Conservation (phyloP, 2,797 vertebrate genomes). For the Rhynchonycteris naso region DNA sequence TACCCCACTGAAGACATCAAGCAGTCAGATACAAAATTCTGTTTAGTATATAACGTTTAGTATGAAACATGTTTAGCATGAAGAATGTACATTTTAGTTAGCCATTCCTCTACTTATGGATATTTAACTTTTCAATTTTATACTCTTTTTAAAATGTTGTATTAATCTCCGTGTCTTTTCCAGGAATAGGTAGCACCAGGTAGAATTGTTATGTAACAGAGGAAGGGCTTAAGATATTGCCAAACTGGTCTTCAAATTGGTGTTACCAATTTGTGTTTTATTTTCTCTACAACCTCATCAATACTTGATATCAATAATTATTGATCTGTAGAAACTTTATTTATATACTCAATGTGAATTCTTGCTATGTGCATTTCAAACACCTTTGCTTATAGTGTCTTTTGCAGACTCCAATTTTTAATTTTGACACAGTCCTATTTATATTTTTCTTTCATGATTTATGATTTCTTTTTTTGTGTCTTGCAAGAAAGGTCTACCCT, state of each 20-base stretch:
- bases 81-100: background rate
- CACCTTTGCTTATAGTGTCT: background rate
- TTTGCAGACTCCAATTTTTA: background rate
- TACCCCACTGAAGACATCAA: background rate
- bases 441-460: constrained; percentile 15
- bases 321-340: background rate
- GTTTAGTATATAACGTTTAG: background rate
- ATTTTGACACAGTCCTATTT: background rate
- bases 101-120: background rate
- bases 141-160: background rate
- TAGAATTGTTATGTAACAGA: background rate
- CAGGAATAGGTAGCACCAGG: background rate
- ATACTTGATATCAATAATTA: background rate
- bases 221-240: background rate
- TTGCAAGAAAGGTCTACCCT: background rate
- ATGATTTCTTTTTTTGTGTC: background rate
- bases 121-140: background rate
- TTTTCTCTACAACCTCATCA: background rate
- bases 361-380: background rate
- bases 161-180: background rate
- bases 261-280: background rate
- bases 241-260: background rate
- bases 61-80: background rate
- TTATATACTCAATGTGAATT: background rate
- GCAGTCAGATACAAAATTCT: background rate